These are phyloP conservation scores for Lepus europaeus DNA, from an alignment of 2,113 vertebrate species.

Conservation along the genomic window DNA sequence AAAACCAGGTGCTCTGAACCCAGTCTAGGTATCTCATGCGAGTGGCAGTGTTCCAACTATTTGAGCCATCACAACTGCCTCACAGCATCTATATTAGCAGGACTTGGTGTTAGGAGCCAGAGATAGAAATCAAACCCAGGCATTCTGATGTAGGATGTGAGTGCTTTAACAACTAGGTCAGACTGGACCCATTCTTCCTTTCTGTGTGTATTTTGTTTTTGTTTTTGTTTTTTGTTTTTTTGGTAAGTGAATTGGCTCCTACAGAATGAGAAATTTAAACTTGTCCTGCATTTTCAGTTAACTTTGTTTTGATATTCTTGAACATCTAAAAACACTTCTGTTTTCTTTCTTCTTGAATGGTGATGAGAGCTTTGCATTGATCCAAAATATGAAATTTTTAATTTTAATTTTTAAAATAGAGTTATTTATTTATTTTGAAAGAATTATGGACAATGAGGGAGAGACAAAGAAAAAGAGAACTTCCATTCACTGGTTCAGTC, in stretches of 20 bases:
- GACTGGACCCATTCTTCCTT: constrained; percentile 5
- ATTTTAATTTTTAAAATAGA: neutral
- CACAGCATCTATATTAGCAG: no score
- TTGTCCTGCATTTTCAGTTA: constrained; percentile 3
- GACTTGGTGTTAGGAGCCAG: no score
- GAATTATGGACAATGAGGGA: neutral
- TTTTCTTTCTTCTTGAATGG: constrained; percentile 46
- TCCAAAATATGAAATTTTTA: constrained; percentile 36
- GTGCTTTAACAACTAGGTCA: no score
- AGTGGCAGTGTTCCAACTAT: no score
- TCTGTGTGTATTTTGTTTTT: constrained; percentile 49
- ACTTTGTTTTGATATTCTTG: neutral
- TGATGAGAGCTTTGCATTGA: neutral
- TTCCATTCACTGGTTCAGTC: no score
- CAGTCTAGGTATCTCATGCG: no score
- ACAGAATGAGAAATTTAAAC: constrained; percentile 45
- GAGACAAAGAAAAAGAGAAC: no score
- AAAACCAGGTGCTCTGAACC: no score
- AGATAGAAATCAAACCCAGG: no score
- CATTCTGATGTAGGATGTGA: no score
- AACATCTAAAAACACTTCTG: neutral
- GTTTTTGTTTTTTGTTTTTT: neutral
- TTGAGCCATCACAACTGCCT: no score
- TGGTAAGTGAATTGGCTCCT: constrained; percentile 21
- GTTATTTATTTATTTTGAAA: no score